A percentile compares a stretch with the other conserved stretches of the same genome.
These are phyloP conservation scores for Drosophila helvetica DNA, from an alignment of 2,888 invertebrate species.

Conservation along the genomic window DNA sequence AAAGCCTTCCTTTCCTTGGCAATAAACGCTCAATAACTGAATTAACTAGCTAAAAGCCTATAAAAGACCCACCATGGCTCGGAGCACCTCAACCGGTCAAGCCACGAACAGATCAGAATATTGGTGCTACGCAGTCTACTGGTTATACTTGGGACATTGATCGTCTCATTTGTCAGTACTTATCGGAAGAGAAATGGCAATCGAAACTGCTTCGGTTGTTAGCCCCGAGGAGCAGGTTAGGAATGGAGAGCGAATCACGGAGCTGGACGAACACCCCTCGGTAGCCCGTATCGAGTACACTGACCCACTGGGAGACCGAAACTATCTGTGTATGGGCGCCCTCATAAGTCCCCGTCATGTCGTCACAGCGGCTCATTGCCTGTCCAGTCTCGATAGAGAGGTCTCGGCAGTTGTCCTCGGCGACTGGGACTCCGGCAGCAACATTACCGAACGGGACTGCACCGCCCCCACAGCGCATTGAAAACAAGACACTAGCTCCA, in stretches of 20 bases:
- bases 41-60: constrained; percentile 12
- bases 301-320: not conserved
- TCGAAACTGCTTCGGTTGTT: not conserved
- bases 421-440: constrained; percentile 14
- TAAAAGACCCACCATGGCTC: constrained; percentile 3
- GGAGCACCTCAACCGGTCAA: constrained; percentile 2
- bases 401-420: constrained; percentile 12
- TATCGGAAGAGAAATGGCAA: not conserved
- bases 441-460: constrained; percentile 9
- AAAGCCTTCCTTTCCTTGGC: not conserved
- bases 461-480: not conserved
- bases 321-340: not conserved
- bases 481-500: not conserved
- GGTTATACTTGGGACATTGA: not conserved
- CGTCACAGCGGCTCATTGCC: constrained; percentile 26
- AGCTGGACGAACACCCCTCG: constrained; percentile 32
- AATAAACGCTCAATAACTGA: constrained; percentile 8
- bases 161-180: not conserved
- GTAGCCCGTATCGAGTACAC: not conserved
- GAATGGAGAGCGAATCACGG: constrained; percentile 3
- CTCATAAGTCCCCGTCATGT: constrained; percentile 27
- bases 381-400: not conserved
- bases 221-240: not conserved
- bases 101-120: constrained; percentile 10
- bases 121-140: not conserved